Percentiles rank a stretch among this genome's conserved stretches.
Evolutionary conservation across 2,113 vertebrate genomes (phyloP).

Genomic region (Pagrus major): DNA sequence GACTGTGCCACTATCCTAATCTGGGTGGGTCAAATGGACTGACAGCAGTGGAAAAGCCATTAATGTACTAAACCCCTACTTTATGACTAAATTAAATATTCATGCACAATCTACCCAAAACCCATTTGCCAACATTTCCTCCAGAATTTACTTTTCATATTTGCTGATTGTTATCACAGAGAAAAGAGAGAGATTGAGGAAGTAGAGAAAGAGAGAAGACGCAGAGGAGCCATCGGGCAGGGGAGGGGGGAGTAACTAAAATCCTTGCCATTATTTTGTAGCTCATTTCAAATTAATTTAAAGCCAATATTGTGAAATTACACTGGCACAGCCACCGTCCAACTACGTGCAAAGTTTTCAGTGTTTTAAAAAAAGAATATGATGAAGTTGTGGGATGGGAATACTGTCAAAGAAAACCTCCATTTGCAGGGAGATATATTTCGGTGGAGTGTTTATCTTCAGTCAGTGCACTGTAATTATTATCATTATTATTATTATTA

Average conservation of each 20-base stretch:
- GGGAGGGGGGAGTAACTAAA: constrained; percentile 48
- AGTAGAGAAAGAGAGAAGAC: constrained; percentile 12
- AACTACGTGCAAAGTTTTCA: constrained; percentile 31
- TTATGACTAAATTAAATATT: constrained; percentile 86
- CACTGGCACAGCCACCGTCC: constrained; percentile 50
- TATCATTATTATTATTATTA: background rate
- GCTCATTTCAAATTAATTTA: constrained; percentile 83
- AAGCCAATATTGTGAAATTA: constrained; percentile 81
- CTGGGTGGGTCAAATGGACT: constrained; percentile 53
- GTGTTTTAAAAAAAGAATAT: constrained; percentile 34
- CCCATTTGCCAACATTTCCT: constrained; percentile 83
- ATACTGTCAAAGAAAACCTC: constrained; percentile 14
- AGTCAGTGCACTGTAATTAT: constrained; percentile 3
- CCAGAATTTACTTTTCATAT: constrained; percentile 85
- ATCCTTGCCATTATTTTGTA: constrained; percentile 75
- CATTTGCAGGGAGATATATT: constrained; percentile 16
- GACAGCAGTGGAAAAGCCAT: constrained; percentile 70
- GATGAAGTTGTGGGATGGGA: constrained; percentile 15
- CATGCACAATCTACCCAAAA: constrained; percentile 82
- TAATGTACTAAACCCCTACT: constrained; percentile 80
- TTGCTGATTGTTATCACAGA: constrained; percentile 82
- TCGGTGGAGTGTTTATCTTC: background rate
- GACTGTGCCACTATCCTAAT: constrained; percentile 52
- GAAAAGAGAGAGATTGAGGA: constrained; percentile 41
- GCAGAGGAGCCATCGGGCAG: background rate